These are phyloP conservation scores for Zosterops japonicus DNA, from an alignment of 2,113 vertebrate species.

Conservation along the genomic window DNA sequence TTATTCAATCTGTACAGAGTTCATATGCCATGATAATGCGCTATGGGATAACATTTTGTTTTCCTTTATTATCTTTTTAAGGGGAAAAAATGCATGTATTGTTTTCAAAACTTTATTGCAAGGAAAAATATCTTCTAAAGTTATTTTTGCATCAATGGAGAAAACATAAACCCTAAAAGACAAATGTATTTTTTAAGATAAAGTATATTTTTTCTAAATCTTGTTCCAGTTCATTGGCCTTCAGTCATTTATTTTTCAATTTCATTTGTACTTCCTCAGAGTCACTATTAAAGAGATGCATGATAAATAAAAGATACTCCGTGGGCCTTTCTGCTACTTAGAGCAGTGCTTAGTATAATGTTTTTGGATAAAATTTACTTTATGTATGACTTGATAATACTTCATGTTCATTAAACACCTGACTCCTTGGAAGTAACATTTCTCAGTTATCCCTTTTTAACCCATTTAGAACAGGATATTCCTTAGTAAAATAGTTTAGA, in stretches of 20 bases:
- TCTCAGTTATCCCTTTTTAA: not conserved
- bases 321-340: not conserved
- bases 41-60: not conserved
- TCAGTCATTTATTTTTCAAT: constrained; percentile 28
- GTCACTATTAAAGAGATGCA: not conserved
- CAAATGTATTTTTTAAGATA: not conserved
- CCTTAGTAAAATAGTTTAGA: not conserved
- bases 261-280: not conserved
- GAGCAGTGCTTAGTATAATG: not conserved
- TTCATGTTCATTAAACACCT: not conserved
- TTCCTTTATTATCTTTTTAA: not conserved
- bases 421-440: not conserved
- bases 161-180: not conserved
- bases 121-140: not conserved
- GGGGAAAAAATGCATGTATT: not conserved
- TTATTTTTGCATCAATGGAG: not conserved
- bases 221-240: not conserved
- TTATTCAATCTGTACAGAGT: constrained; percentile 14
- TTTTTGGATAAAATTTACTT: not conserved
- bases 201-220: not conserved
- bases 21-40: not conserved
- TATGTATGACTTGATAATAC: not conserved
- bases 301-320: not conserved
- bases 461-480: not conserved
- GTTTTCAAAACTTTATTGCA: constrained; percentile 4